Evolutionary conservation across 2,113 vertebrate genomes (phyloP), one percentile per base, ranked within the genome.

Genomic region (Rhinolophus ferrumequinum): DNA sequence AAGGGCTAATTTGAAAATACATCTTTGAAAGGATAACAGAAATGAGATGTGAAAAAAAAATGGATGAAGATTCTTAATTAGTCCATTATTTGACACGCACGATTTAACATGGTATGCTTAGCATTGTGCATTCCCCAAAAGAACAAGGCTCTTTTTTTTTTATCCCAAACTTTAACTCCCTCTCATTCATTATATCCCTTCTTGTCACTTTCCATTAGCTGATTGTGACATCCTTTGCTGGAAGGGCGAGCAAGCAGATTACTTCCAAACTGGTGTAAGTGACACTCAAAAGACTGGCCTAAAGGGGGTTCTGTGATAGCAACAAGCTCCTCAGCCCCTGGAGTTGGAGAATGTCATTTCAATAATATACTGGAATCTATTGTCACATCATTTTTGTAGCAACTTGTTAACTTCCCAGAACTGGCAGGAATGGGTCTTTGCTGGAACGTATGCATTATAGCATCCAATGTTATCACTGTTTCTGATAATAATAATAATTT

Each of bases 141-240:
- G 98, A 98, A 98, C 97, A 98, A 97, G 97, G 98, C 97, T 97
- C 96, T 96, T 97, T 97, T 97, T 96, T 96, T 98, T 97, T 96
- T 94, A 95, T 97, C 97, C 18, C 0, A 98, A 98, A 98, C 97
- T 97, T 98, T 97, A 97, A 95, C 97, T 97, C 97, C 94, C 96
- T 98, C 97, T 83, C 89, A 98, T 98, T 98, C 97, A 98, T 98
- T 98, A 96, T 98, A 96, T 98, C 97, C 98, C 98, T 97, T 98
- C 98, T 98, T 99, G 98, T 99, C 99, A 98, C 98, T 99, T 98
- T 97, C 98, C 97, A 99, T 99, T 99, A 99, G 98, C 97, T 97
- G 98, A 98, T 98, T 96, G 76, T 98, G 98, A 98, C 98, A 98
- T 98, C 98, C 98, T 97, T 98, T 98, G 98, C 98, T 98, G 98